Conservation (phyloP, 2,113 vertebrate species). For the Sialia sialis region DNA sequence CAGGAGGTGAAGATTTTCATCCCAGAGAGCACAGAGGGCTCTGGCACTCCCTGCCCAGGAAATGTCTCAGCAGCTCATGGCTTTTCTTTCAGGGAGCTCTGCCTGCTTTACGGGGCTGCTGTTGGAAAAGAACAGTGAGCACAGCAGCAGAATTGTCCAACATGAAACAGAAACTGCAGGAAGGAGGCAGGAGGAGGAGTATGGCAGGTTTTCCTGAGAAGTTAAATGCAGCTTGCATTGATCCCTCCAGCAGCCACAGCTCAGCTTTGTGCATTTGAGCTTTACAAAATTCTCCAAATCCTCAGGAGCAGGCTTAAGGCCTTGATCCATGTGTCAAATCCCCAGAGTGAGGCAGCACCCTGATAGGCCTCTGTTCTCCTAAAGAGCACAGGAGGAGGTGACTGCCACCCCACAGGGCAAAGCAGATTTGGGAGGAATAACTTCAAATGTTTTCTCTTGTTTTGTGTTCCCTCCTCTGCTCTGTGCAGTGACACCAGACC, state of each 20-base stretch:
- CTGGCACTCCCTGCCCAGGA: too few relatives aligned
- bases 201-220: neutral
- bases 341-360: neutral
- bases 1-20: too few relatives aligned
- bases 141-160: neutral
- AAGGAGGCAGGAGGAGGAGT: neutral
- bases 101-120: too few relatives aligned
- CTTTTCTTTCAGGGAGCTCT: too few relatives aligned
- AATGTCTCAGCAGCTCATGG: too few relatives aligned
- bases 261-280: constrained; percentile 16
- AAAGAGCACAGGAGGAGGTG: neutral
- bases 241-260: constrained; percentile 27
- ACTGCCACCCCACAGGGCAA: neutral
- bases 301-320: constrained; percentile 3
- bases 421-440: neutral
- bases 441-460: neutral
- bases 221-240: neutral
- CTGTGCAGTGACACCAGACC: fast-evolving
- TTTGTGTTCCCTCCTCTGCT: neutral
- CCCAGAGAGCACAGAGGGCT: too few relatives aligned
- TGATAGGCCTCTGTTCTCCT: neutral
- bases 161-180: neutral
- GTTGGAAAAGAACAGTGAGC: neutral
- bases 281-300: constrained; percentile 43
- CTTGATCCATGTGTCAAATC: constrained; percentile 42